These are phyloP conservation scores for Drosophila percnosoma DNA, from an alignment of 2,888 invertebrate genomes.

Conservation along the genomic window DNA sequence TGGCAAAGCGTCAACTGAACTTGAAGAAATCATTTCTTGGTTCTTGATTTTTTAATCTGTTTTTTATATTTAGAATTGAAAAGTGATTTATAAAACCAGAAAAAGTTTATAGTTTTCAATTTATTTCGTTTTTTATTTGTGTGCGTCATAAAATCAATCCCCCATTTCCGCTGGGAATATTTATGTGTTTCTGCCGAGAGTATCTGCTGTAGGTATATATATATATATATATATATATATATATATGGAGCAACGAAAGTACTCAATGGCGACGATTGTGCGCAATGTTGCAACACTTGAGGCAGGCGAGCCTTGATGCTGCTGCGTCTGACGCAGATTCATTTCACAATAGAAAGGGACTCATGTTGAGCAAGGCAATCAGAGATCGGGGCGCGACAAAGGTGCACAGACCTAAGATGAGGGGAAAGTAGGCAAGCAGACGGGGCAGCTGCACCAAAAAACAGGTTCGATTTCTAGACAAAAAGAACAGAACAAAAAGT, in stretches of 20 bases:
- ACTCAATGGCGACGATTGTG: constrained; percentile 1
- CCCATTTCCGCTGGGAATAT: background rate
- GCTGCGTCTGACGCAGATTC: background rate
- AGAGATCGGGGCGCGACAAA: constrained; percentile 11
- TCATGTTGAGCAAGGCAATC: constrained; percentile 17
- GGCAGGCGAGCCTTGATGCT: background rate
- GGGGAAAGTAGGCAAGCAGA: background rate
- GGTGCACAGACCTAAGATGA: background rate
- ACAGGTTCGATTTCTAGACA: constrained; percentile 34
- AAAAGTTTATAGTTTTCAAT: background rate
- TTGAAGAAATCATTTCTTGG: background rate
- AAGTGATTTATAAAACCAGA: background rate
- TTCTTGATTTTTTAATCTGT: background rate
- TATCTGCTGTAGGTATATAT: background rate
- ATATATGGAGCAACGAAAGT: background rate
- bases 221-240: background rate
- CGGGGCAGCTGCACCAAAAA: constrained; percentile 51
- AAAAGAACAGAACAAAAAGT: constrained; percentile 16
- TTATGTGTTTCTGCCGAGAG: background rate
- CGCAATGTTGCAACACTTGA: constrained; percentile 19
- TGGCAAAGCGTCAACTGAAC: background rate
- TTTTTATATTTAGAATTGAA: background rate
- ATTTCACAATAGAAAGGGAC: constrained; percentile 19
- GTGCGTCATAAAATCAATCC: background rate
- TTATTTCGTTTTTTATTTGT: background rate